Percentiles rank a stretch among this genome's conserved stretches.
phyloP scores from a whole-genome alignment of 1,140 invertebrate species.

The Ctenoplectra terminalis region DNA sequence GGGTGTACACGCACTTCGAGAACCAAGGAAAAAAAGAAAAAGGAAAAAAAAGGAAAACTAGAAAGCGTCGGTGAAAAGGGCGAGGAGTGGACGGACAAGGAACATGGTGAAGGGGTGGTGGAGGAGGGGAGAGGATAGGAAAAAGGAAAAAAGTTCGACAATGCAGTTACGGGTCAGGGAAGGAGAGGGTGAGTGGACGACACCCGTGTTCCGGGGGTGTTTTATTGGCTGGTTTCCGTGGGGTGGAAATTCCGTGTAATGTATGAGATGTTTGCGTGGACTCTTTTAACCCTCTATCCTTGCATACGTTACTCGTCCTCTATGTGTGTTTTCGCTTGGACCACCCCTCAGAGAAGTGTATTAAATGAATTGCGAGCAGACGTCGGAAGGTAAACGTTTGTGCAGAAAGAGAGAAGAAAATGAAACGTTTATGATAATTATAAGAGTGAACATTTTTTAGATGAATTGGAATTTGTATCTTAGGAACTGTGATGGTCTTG shows the following conservation, averaged over 20 bases:
- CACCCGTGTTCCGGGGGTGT: slow-evolving; percentile 74
- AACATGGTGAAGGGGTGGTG: background rate
- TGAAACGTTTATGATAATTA: background rate
- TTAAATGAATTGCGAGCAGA: slow-evolving; percentile 24
- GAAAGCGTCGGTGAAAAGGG: slow-evolving; percentile 24
- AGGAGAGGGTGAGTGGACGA: slow-evolving; percentile 66
- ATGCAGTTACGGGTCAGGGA: slow-evolving; percentile 72
- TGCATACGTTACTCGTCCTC: slow-evolving; percentile 34
- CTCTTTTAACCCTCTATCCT: slow-evolving; percentile 66
- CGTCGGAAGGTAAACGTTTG: background rate
- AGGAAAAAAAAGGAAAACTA: slow-evolving; percentile 55
- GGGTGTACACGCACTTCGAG: slow-evolving; percentile 77
- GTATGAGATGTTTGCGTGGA: slow-evolving; percentile 72
- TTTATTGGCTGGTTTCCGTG: slow-evolving; percentile 81
- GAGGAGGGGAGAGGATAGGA: slow-evolving; percentile 46
- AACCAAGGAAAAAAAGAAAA: slow-evolving; percentile 59
- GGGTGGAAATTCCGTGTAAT: slow-evolving; percentile 77
- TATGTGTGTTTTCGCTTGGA: slow-evolving; percentile 17
- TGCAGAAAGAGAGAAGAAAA: background rate
- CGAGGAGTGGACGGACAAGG: slow-evolving; percentile 37
- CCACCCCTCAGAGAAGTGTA: background rate
- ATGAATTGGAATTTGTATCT: too few relatives aligned
- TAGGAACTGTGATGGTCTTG: too few relatives aligned
- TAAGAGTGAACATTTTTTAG: too few relatives aligned
- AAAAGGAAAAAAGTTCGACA: slow-evolving; percentile 78